Percentiles rank a stretch among this genome's conserved stretches.
Conservation (phyloP, 2,888 invertebrate genomes). For the Formica aserva region DNA sequence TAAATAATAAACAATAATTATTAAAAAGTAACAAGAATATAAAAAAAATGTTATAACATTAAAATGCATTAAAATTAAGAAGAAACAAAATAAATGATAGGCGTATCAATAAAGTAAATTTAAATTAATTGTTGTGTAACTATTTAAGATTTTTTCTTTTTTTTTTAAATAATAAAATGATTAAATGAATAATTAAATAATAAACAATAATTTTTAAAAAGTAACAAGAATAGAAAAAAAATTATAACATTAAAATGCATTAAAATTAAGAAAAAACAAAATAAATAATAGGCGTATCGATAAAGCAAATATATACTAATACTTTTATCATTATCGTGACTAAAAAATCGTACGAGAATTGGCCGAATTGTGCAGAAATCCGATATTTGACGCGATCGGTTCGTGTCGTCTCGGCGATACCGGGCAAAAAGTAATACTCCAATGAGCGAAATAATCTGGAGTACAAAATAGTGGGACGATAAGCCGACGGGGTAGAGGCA, state of each 20-base stretch:
- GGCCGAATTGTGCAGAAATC: slow-evolving; percentile 1
- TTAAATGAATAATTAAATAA: neutral
- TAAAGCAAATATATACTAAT: neutral
- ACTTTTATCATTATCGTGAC: slow-evolving; percentile 24
- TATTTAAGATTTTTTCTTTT: neutral
- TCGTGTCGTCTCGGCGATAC: slow-evolving; percentile 27
- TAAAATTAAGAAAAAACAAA: neutral
- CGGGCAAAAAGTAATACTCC: slow-evolving; percentile 68
- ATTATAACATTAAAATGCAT: neutral
- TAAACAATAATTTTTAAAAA: neutral
- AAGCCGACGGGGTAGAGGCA: slow-evolving; percentile 62
- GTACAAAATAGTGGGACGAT: slow-evolving; percentile 82
- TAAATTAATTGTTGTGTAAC: neutral
- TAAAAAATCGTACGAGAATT: slow-evolving; percentile 5
- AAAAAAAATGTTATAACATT: neutral
- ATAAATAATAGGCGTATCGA: neutral
- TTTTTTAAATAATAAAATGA: neutral
- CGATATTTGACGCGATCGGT: neutral
- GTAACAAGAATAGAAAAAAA: neutral
- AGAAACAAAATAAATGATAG: neutral
- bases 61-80: neutral
- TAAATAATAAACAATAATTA: neutral
- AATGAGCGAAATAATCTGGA: slow-evolving; percentile 80
- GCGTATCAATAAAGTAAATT: neutral
- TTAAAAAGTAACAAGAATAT: neutral